Evolutionary conservation across 2,113 vertebrate species (phyloP).

Genomic region (Anthoscopus minutus): DNA sequence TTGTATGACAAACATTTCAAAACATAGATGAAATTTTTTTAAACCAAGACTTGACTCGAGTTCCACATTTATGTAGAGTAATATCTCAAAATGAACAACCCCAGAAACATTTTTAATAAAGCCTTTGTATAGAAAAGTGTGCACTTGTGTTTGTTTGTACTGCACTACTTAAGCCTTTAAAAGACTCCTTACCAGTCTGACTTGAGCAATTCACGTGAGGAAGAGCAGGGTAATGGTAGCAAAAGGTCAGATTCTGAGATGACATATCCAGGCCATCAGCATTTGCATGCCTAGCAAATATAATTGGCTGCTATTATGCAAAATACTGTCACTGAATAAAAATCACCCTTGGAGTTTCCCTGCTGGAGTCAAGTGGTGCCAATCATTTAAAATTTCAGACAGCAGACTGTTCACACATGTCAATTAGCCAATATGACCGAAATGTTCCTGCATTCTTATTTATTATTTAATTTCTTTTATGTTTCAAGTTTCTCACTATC

Average conservation of each 20-base stretch:
- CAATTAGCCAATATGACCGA: not conserved
- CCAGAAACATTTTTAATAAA: constrained; percentile 65
- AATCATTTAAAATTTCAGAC: not conserved
- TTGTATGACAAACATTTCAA: not conserved
- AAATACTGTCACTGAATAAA: not conserved
- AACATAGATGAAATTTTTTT: not conserved
- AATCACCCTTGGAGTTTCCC: not conserved
- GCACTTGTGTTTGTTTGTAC: not conserved
- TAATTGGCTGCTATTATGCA: not conserved
- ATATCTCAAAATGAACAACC: not conserved
- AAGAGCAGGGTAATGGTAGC: not conserved
- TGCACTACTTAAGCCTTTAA: not conserved
- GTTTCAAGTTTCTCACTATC: not conserved
- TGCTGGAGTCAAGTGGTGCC: not conserved
- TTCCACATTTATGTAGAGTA: not conserved
- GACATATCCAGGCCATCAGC: not conserved
- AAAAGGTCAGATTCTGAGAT: not conserved
- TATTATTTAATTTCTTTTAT: not conserved
- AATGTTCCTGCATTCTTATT: not conserved
- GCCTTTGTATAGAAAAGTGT: not conserved
- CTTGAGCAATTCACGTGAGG: not conserved
- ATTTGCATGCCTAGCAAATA: not conserved
- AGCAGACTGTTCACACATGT: not conserved
- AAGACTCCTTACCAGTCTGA: not conserved
- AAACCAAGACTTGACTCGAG: not conserved